Percentiles rank a stretch among this genome's conserved stretches.
Conservation (phyloP, 2,797 vertebrate species). For the Ptychobarbus kaznakovi region DNA sequence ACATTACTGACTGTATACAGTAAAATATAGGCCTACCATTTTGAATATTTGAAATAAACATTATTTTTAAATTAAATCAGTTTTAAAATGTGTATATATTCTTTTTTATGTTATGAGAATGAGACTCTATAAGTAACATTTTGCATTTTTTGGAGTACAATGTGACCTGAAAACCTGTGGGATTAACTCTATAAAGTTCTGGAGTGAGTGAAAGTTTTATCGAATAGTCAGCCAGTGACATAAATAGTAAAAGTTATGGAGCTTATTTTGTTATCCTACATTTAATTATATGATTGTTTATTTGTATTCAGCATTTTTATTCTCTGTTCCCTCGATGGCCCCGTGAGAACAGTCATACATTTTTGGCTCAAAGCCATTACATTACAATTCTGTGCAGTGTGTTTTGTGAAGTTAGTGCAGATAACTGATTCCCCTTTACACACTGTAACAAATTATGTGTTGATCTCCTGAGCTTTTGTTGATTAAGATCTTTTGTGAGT, state of each 20-base stretch:
- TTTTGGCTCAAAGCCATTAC: neutral
- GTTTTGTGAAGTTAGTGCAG: neutral
- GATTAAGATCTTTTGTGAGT: constrained; percentile 7
- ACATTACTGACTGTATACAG: no score
- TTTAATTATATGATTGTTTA: neutral
- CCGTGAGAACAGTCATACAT: neutral
- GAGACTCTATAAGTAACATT: neutral
- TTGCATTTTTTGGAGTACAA: neutral
- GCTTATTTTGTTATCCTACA: neutral
- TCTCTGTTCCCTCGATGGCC: neutral
- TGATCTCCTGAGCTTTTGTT: neutral
- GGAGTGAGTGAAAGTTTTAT: neutral
- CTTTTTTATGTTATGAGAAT: neutral
- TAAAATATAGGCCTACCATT: no score
- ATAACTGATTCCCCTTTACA: neutral
- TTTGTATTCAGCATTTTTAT: neutral
- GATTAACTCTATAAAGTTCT: neutral
- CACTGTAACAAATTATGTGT: neutral
- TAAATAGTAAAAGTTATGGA: neutral
- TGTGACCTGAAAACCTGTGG: neutral
- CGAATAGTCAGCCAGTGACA: neutral
- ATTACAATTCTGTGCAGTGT: neutral
- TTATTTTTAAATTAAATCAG: no score
- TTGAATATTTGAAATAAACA: no score
- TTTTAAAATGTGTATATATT: no score